Base-by-base conservation (phyloP, 1,140 invertebrate genomes). In the Conus betulinus region DNA sequence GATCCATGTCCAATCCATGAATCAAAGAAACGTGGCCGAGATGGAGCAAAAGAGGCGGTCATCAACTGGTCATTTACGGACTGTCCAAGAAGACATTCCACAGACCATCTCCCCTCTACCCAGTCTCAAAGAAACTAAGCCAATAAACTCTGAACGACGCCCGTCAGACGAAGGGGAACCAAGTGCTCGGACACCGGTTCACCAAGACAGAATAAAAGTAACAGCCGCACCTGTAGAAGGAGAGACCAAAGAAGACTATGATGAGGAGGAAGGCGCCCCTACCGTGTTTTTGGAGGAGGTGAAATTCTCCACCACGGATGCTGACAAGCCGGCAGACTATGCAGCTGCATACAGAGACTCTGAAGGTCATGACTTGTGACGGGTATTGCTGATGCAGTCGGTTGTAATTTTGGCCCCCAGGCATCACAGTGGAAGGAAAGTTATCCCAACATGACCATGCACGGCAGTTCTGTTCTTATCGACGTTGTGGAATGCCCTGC, bases 281-380 rank as follows among this genome's bases (percentile, higher is more conserved):
- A 78, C 76, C 76, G n/a, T 78, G n/a, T 78, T 78, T 51, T 17
- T 78, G 76, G 76, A 78, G 76, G 76, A 78, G 27, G 76, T 78
- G 76, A 78, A 78, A 51, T 39, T 78, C 27, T 78, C 76, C 76
- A 78, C 76, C 5, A 39, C 76, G 10, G 76, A 78, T 51, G n/a
- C 25, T 13, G 76, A 23, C 76, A 78, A 78, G 76, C 76, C 76
- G 6, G 76, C 17, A 7, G n/a, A 7, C 8, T 13, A 10, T 71
- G 6, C 3, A 20, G 67, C 6, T 71, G 6, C 67, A n/a, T 71
- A 71, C 20, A 23, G 23, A 71, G 67, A 20, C 6, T 20, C 67
- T 20, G 67, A 71, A 71, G 67, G 67, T 23, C 67, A 17, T 20
- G 67, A 71, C 15, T 71, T 71, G 67, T 71, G 17, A 63, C 60